Base-by-base conservation (phyloP, 2,797 vertebrate species). In the Chelidonichthys spinosus region DNA sequence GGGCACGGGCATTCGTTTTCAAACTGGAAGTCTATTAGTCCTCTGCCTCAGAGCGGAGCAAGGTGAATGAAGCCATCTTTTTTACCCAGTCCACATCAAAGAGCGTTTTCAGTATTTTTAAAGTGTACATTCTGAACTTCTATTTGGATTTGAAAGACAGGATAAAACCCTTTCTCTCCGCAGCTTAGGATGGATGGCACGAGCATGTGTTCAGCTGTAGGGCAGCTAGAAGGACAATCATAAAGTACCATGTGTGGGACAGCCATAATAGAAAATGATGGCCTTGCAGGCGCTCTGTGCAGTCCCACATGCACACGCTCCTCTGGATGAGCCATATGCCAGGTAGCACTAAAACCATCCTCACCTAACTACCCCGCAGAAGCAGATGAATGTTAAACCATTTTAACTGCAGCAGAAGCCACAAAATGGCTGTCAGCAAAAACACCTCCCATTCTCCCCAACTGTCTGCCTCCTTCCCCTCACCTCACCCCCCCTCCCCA, bases 371-470 rank as follows among this genome's bases (percentile, higher is more conserved):
- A 78, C 77, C 79, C 82, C 4, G 73, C 74, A 83, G 79, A 82
- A 87, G 89, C 87, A 91, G 91, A 92, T 90, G 89, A 94, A 92
- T 92, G 90, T 92, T 92, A 92, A 91, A 91, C 87, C 91, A 90
- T 92, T 93, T 88, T 92, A 91, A 92, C 91, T 92, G 89, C 93
- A 94, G 90, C 82, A 90, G 90, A 91, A 92, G 92, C 90, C 92
- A 95, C 93, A 95, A 95, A 95, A 95, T 94, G 94, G 92, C 92
- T 95, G 91, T 91, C 94, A 92, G 91, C 84, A 93, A 93, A 93
- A 93, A 92, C 90, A 90, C 83, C 89, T 92, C 89, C 89, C 86
- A 76, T 91, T 79, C 85, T 91, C 88, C 89, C 90, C 88, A 89
- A 89, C 89, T 90, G 89, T 90, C 89, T 88, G 86, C 84, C 83